Evolutionary conservation across 1,140 invertebrate genomes (phyloP).

Genomic region (Tetragnatha versicolor): DNA sequence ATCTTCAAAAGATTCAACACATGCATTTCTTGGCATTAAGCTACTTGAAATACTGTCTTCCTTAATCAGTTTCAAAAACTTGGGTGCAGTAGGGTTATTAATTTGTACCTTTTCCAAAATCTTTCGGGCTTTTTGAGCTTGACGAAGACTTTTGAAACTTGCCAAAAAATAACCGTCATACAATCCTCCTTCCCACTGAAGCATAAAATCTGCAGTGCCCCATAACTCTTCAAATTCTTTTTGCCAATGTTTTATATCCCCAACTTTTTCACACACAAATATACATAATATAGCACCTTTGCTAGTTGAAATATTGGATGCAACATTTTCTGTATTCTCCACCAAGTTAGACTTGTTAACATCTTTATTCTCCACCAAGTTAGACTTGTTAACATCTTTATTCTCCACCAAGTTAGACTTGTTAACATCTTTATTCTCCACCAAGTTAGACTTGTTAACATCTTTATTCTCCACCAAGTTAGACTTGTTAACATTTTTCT

Average conservation of each 20-base stretch:
- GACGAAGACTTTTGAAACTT: conserved; percentile 32
- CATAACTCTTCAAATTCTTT: conserved; percentile 24
- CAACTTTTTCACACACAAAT: neutral
- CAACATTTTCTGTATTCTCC: neutral
- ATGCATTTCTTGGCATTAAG: neutral
- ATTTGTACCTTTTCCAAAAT: conserved; percentile 17
- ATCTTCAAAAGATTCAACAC: neutral
- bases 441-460: neutral
- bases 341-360: neutral
- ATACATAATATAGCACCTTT: conserved; percentile 23
- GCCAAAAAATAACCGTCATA: conserved; percentile 14
- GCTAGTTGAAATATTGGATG: neutral
- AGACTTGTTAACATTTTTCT: neutral
- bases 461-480: neutral
- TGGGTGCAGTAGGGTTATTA: neutral
- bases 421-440: neutral
- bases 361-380: neutral
- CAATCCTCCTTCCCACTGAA: conserved; percentile 10
- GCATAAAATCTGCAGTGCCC: neutral
- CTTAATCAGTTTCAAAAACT: conserved; percentile 49
- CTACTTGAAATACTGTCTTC: conserved; percentile 5
- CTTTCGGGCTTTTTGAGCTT: conserved; percentile 46
- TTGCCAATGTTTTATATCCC: conserved; percentile 18
- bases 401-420: neutral
- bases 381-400: neutral